Evolutionary conservation across 2,797 vertebrate genomes (phyloP), one percentile per base, ranked within the genome.

Genomic region (Lacerta viridis): DNA sequence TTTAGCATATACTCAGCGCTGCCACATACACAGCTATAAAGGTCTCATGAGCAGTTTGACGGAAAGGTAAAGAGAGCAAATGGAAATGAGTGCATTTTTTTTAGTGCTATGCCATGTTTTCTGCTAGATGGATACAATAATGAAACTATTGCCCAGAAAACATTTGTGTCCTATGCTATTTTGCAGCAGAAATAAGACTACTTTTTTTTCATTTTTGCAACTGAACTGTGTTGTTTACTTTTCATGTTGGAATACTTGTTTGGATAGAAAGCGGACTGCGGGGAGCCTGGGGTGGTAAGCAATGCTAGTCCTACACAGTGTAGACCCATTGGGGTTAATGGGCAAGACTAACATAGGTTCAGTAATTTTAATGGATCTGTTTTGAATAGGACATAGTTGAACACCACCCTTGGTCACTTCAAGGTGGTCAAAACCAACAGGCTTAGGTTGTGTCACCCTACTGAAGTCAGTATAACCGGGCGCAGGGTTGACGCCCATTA

Each of bases 111-210:
- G 39, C 61, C 36, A 1, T 18, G 1, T 25, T 80, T 80, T n/a
- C 46, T 90, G n/a, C 20, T 23, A 17, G 3, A 39, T 11, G 17
- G 5, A 71, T 72, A 83, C 95, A 89, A 93, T 91, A 86, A 94
- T 93, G 92, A 95, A 94, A 91, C 80, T 94, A 90, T 90, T 90
- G 36, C 27, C 87, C 89, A 90, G 68, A 86, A 74, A 88, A 55
- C 88, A 87, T 81, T 75, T 84, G 90, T 36, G 39, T 50, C 94
- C 92, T 69, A 93, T 92, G 71, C n/a, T 69, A 80, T 2, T 18
- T 93, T 90, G 83, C 25, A 75, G 83, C 93, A 93, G 91, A 88
- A 77, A 87, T 8, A 39, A 23, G 61, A 78, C 69, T 7, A 87
- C 85, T 89, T 93, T 89, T 86, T 84, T 86, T 84, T 89, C 86